A percentile compares a stretch with the other conserved stretches of the same genome.
Evolutionary conservation across 1,140 invertebrate species (phyloP).

Genomic region (Nymphalis io): DNA sequence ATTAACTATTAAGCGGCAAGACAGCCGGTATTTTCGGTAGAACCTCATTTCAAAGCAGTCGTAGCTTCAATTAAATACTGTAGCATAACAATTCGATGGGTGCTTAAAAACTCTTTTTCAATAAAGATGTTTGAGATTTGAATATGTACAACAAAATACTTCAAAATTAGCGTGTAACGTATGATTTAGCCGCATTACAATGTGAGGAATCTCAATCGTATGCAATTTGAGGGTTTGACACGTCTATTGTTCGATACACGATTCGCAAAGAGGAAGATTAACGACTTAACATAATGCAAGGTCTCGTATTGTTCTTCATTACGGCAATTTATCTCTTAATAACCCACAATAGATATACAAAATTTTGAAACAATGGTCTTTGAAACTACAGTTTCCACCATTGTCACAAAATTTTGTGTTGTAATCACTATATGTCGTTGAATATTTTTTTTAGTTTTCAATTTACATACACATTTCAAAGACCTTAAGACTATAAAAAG

Average conservation of each 20-base stretch:
- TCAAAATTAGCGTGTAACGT: not conserved
- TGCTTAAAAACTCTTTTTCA: no score
- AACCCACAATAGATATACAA: not conserved
- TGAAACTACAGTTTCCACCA: not conserved
- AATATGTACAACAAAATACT: no score
- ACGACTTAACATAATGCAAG: slow-evolving; percentile 26
- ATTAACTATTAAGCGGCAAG: no score
- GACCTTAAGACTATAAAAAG: no score
- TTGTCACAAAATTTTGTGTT: no score
- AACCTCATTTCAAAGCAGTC: no score
- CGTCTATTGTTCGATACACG: slow-evolving; percentile 11
- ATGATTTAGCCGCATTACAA: not conserved
- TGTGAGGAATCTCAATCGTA: slow-evolving; percentile 3
- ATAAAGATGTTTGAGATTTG: no score
- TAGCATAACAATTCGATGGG: no score
- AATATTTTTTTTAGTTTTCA: not conserved
- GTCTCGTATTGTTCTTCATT: slow-evolving; percentile 20
- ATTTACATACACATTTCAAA: no score
- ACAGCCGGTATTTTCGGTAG: no score
- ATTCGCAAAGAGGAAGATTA: slow-evolving; percentile 15
- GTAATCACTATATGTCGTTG: not conserved
- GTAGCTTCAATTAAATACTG: no score
- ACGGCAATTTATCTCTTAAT: slow-evolving; percentile 8
- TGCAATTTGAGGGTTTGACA: slow-evolving; percentile 15
- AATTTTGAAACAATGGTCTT: not conserved